Conservation (phyloP, 2,797 vertebrate species). For the Mus spretus region DNA sequence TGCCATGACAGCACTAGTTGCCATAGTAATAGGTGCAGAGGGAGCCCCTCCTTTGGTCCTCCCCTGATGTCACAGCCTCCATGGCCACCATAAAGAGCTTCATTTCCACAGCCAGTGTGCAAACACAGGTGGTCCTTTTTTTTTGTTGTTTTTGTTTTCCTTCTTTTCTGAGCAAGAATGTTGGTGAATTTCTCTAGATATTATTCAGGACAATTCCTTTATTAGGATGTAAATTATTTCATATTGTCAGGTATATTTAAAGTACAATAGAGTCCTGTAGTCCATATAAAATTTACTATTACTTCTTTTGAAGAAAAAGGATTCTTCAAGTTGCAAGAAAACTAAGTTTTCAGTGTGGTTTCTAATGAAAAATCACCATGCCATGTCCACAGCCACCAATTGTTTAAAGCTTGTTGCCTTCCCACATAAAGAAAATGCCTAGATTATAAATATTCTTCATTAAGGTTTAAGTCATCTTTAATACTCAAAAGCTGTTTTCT, state of each 20-base stretch:
- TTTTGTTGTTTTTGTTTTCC: background rate
- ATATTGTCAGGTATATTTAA: background rate
- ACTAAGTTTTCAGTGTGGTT: background rate
- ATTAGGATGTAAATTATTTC: conserved; percentile 6
- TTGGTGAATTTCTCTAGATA: conserved; percentile 2
- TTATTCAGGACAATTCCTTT: background rate
- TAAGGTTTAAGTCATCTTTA: conserved; percentile 53
- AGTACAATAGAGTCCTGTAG: background rate
- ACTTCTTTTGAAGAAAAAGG: conserved; percentile 23
- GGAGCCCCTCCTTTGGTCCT: background rate
- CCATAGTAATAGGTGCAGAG: background rate
- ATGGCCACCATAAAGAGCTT: background rate
- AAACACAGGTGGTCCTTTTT: background rate
- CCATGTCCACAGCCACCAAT: background rate
- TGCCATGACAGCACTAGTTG: background rate
- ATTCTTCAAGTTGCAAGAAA: background rate
- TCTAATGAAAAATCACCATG: conserved; percentile 47
- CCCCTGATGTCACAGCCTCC: background rate
- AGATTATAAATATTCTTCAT: conserved; percentile 61
- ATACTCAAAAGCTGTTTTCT: conserved; percentile 27
- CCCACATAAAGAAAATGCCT: conserved; percentile 64
- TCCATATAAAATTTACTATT: conserved; percentile 16
- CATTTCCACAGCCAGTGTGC: background rate
- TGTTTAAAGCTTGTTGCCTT: conserved; percentile 68
- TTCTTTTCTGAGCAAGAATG: conserved; percentile 20